A percentile compares a stretch with the other conserved stretches of the same genome.
Conservation (phyloP, 2,113 vertebrate species). For the Labeo catla region DNA sequence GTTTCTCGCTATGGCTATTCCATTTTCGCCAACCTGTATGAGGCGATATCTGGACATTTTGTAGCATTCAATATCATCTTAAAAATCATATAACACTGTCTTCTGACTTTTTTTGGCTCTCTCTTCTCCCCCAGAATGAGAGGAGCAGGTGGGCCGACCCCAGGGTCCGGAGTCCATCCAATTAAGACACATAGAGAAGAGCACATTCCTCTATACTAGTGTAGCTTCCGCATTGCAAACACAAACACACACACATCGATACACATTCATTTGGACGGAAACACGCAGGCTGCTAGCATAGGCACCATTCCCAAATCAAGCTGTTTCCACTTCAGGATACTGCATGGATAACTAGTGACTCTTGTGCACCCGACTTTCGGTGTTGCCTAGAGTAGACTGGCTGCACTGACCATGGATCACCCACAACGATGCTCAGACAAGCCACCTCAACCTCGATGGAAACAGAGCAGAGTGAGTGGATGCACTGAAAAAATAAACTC, state of each 20-base stretch:
- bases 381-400: slow-evolving; percentile 9
- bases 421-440: slow-evolving; percentile 12
- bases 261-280: slow-evolving; percentile 50
- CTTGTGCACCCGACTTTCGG: slow-evolving; percentile 18
- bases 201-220: slow-evolving; percentile 67
- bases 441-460: slow-evolving; percentile 9
- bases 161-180: slow-evolving; percentile 74
- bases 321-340: slow-evolving; percentile 42
- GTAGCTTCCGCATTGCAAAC: slow-evolving; percentile 63
- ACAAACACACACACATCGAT: slow-evolving; percentile 60
- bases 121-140: slow-evolving; percentile 65
- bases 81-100: slow-evolving; percentile 42
- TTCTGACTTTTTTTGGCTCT: slow-evolving; percentile 63
- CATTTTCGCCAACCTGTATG: slow-evolving; percentile 38
- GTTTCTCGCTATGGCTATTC: slow-evolving; percentile 41
- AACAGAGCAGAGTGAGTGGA: slow-evolving; percentile 23
- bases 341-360: slow-evolving; percentile 45
- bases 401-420: neutral
- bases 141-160: slow-evolving; percentile 78
- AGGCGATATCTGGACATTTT: slow-evolving; percentile 58
- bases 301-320: slow-evolving; percentile 54
- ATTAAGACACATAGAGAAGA: slow-evolving; percentile 78
- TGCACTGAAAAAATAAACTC: slow-evolving; percentile 50
- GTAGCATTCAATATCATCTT: neutral
- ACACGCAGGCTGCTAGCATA: slow-evolving; percentile 19